These are phyloP conservation scores for Actenoides hombroni DNA, from an alignment of 2,113 vertebrate genomes.

Conservation along the genomic window DNA sequence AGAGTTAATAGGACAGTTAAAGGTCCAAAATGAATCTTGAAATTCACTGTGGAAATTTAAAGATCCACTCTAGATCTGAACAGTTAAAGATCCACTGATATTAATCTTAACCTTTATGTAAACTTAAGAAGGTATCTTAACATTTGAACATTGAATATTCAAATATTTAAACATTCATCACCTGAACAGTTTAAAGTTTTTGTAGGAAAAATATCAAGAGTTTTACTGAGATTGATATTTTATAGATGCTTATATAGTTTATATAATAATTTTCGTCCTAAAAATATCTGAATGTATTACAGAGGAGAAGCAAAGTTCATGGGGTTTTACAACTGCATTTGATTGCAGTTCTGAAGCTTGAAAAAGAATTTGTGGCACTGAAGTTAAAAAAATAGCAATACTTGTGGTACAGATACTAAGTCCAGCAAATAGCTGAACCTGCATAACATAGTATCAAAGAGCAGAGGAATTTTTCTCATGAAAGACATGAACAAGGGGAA, in stretches of 20 bases:
- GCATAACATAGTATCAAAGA: neutral
- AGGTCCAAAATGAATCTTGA: neutral
- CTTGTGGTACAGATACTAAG: neutral
- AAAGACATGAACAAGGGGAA: neutral
- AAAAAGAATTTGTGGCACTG: neutral
- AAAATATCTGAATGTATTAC: neutral
- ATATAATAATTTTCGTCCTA: neutral
- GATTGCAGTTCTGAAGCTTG: neutral
- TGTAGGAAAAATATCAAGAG: neutral
- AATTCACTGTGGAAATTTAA: neutral
- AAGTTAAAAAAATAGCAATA: neutral
- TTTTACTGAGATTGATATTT: neutral
- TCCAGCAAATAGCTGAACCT: neutral
- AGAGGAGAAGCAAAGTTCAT: neutral
- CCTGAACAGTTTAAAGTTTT: neutral
- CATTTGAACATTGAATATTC: neutral
- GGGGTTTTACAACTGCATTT: neutral
- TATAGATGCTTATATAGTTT: neutral
- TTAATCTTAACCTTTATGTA: neutral
- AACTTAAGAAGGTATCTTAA: neutral
- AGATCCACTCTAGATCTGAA: neutral
- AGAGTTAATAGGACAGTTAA: neutral
- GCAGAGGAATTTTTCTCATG: neutral
- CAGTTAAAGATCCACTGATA: neutral
- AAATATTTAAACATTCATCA: neutral